phyloP scores from a whole-genome alignment of 1,140 invertebrate species.

The Drosophila pseudoananassae region DNA sequence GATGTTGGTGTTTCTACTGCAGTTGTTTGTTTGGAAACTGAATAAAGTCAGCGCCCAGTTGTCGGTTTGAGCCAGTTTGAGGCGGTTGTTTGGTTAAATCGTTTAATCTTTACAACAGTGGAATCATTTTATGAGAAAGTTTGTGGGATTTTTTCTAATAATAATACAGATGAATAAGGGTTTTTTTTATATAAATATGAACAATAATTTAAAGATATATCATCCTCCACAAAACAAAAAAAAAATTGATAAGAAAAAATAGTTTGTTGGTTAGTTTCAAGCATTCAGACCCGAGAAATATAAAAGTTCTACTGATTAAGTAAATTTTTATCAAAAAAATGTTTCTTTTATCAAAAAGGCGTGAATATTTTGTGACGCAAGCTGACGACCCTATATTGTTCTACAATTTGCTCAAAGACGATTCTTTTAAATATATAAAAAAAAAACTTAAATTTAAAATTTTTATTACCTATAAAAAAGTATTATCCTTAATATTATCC shows the following conservation, averaged over 20 bases:
- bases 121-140: background rate
- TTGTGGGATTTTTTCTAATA: background rate
- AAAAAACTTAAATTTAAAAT: too few species aligned
- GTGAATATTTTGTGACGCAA: background rate
- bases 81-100: slow-evolving; percentile 21
- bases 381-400: too few species aligned
- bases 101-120: background rate
- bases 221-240: background rate
- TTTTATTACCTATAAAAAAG: background rate
- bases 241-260: background rate
- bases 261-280: background rate
- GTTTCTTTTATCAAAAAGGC: background rate
- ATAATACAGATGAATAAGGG: too few species aligned
- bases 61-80: slow-evolving; percentile 52
- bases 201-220: too few species aligned
- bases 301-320: too few species aligned
- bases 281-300: too few species aligned
- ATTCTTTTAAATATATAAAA: too few species aligned
- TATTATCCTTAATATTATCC: background rate
- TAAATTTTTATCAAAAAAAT: background rate
- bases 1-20: slow-evolving; percentile 2
- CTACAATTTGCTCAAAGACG: too few species aligned
- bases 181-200: too few species aligned
- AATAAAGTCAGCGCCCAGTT: slow-evolving; percentile 9
- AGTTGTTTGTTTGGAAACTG: slow-evolving; percentile 3